These are phyloP conservation scores for Calliphora vicina DNA, from an alignment of 1,140 invertebrate genomes.

Conservation along the genomic window DNA sequence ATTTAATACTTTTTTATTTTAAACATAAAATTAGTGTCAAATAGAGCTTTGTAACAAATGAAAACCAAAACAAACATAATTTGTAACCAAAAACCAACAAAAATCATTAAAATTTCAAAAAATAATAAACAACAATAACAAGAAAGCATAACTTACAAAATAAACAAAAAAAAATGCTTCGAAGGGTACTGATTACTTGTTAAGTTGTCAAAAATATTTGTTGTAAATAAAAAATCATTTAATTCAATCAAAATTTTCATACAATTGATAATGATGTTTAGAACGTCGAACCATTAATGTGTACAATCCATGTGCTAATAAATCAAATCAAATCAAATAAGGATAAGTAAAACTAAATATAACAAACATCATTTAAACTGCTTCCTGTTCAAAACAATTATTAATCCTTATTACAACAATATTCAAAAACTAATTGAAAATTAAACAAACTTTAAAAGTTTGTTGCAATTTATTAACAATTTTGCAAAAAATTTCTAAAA, in stretches of 20 bases:
- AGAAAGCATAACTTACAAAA: neutral
- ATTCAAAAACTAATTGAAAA: neutral
- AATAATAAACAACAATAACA: neutral
- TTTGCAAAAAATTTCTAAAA: neutral
- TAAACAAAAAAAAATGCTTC: neutral
- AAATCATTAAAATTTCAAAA: neutral
- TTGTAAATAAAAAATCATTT: slow-evolving; percentile 25
- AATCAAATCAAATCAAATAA: slow-evolving; percentile 12
- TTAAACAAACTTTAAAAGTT: slow-evolving; percentile 13
- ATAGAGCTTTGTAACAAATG: neutral
- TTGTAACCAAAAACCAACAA: slow-evolving; percentile 13
- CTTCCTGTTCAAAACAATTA: neutral
- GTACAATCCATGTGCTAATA: slow-evolving; percentile 52
- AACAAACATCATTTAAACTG: neutral
- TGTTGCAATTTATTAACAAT: neutral
- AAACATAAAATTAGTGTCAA: slow-evolving; percentile 14
- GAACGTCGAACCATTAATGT: slow-evolving; percentile 64
- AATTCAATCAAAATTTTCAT: neutral
- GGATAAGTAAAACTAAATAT: slow-evolving; percentile 23
- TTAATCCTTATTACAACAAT: slow-evolving; percentile 1
- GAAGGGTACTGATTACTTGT: slow-evolving; percentile 19
- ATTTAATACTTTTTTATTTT: neutral
- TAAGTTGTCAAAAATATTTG: slow-evolving; percentile 20
- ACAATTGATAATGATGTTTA: slow-evolving; percentile 41
- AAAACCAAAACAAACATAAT: neutral